phyloP scores from a whole-genome alignment of 2,113 vertebrate species.

The Microcebus tavaratra region DNA sequence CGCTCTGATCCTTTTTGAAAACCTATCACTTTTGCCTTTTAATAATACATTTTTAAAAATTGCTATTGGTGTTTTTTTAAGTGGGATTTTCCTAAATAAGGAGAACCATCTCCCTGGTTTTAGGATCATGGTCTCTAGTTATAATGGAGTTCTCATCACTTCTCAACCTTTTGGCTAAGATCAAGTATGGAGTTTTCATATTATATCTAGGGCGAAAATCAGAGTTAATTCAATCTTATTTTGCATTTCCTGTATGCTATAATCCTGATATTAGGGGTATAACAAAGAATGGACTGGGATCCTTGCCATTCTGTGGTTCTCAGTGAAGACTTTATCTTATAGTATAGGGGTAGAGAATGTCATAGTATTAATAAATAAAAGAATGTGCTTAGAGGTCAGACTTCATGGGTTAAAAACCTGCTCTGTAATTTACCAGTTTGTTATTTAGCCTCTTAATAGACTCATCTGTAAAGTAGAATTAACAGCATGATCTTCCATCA shows the following conservation, averaged over 20 bases:
- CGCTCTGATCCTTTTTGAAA: not conserved
- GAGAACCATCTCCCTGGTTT: not conserved
- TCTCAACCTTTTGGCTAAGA: too few species aligned
- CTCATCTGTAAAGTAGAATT: not conserved
- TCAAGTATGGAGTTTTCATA: not conserved
- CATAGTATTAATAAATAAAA: not conserved
- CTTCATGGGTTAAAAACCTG: not conserved
- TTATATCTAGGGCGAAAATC: not conserved
- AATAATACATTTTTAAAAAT: not conserved
- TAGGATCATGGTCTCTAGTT: not conserved
- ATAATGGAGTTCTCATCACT: not conserved
- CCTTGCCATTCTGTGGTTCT: not conserved
- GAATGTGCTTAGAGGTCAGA: not conserved
- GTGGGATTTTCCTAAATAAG: not conserved
- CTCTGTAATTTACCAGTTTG: not conserved
- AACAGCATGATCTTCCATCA: not conserved
- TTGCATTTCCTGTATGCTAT: not conserved
- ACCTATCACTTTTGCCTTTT: not conserved
- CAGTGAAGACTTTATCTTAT: not conserved
- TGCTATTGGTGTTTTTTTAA: constrained; percentile 7
- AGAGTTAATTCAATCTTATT: not conserved
- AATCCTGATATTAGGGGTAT: not conserved
- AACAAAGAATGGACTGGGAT: not conserved
- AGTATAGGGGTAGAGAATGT: not conserved
- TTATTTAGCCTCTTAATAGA: not conserved